phyloP scores from a whole-genome alignment of 2,888 invertebrate genomes.

The Caenorhabditis uteleia region DNA sequence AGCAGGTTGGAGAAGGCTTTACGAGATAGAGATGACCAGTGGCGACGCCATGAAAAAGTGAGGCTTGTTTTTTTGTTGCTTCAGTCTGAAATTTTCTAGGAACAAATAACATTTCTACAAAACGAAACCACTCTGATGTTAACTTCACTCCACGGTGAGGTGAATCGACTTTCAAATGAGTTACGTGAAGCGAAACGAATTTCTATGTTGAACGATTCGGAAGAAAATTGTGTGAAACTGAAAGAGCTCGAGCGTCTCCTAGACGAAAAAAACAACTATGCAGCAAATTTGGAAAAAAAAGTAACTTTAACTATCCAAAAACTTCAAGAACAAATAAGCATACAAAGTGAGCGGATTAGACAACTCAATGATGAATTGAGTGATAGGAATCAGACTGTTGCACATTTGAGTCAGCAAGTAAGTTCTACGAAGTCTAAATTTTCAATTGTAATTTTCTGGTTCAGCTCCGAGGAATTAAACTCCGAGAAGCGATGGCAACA shows the following conservation, averaged over 20 bases:
- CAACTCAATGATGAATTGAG: constrained; percentile 57
- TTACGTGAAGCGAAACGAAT: constrained; percentile 48
- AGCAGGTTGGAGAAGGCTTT: constrained; percentile 30
- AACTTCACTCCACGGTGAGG: constrained; percentile 55
- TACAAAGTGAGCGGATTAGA: constrained; percentile 57
- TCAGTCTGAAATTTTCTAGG: constrained; percentile 11
- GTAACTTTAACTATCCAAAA: constrained; percentile 55
- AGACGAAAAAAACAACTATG: constrained; percentile 36
- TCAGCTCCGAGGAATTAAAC: constrained; percentile 52
- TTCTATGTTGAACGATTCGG: constrained; percentile 10
- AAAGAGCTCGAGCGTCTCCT: constrained; percentile 37
- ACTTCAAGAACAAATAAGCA: constrained; percentile 44
- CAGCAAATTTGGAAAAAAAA: constrained; percentile 41
- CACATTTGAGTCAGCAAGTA: constrained; percentile 58
- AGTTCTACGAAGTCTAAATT: not conserved
- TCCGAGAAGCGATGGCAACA: constrained; percentile 61
- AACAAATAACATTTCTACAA: constrained; percentile 59
- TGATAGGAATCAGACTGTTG: constrained; percentile 58
- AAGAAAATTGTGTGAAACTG: constrained; percentile 24
- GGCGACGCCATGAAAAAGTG: constrained; percentile 49
- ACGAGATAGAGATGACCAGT: constrained; percentile 50
- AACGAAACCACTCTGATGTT: constrained; percentile 54
- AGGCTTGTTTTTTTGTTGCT: not conserved
- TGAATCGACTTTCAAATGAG: constrained; percentile 52
- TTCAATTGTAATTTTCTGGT: constrained; percentile 2